Base-by-base conservation (phyloP, 2,113 vertebrate genomes). In the Nannospalax galili region DNA sequence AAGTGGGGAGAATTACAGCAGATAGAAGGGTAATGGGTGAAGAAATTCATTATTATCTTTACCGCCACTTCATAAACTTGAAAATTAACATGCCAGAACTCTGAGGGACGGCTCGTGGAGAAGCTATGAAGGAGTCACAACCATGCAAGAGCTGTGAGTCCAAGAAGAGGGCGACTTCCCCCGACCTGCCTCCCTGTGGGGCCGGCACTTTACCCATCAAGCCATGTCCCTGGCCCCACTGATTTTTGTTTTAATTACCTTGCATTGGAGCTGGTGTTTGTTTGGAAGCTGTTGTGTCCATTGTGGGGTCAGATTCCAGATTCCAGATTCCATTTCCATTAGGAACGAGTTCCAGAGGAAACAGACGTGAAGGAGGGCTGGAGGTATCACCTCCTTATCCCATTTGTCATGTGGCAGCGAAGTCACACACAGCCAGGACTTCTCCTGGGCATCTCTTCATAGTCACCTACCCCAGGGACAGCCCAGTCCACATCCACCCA, bases 31-130 rank as follows among this genome's bases (percentile, higher is more conserved):
- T 28, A 5, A 74, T 0, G 14, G 12, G 58, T 73, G 32, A 42
- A 67, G 95, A 90, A 94, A 89, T 69, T 91, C 97, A 91, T 80
- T 81, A 95, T 60, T 90, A 35, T 62, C 69, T 67, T 88, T 48
- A 65, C 93, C 15, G 60, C 94, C 72, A 94, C 93, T 90, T 72
- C 4, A 79, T 86, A 73, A 89, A 74, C 95, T 58, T 86, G 67
- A 92, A 74, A 93, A 92, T 88, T 40, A 93, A 87, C 91, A 69
- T 48, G 82, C 82, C 92, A 58, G 48, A 28, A 45, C 96, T 95
- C 86, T 52, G 42, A 79, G 52, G 90, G n/a, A 81, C 89, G 40
- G 85, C 77, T 80, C 30, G 40, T 40, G 11, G 78, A 81, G 84
- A 70, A 0, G 60, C 79, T 5, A 4, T 19, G 58, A 35, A 24